Base-by-base conservation (phyloP, 2,113 vertebrate genomes). In the Pogona vitticeps region DNA sequence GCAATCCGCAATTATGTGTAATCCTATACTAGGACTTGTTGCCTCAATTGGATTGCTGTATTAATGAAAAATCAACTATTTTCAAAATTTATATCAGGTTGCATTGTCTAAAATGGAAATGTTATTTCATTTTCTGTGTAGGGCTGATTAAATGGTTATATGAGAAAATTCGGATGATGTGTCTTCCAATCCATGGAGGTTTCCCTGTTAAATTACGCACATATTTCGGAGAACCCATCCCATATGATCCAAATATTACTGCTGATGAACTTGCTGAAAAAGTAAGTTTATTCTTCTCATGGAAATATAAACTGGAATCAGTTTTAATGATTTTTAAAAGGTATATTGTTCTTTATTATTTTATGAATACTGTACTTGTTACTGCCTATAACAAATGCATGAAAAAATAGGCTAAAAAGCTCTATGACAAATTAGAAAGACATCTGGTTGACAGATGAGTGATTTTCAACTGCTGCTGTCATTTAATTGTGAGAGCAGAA, bases 191-290 rank as follows among this genome's bases (percentile, higher is more conserved):
- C 1, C n/a, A 23, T 33, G 83, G 83, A 0, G 36, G 58, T 1
- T 84, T 84, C n/a, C 71, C 83, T 2, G 72, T 84, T 17, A 84
- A 84, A 76, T 42, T 84, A 20, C 58, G 72, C 20, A 84, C 83
- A 13, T 76, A 84, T 63, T 63, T 84, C 17, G 71, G 72, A 65
- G 83, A 84, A 76, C 58, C 84, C 63, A 86, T 86, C 33, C 84
- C 63, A 8, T 71, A 86, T 79, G 84, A 86, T 70, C 76, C 84
- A 21, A 59, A 70, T 31, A 58, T 59, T 10, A 86, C 76, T 79
- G 76, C 76, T 70, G 17, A 40, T 14, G 76, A 86, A 10, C 76
- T 86, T 46, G 84, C 63, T 78, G 12, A 78, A 78, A 85, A 85
- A 58, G 84, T 85, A 76, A 78, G 72, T 21, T n/a, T 46, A 21